A percentile compares a stretch with the other conserved stretches of the same genome.
Evolutionary conservation across 2,888 invertebrate species (phyloP).

Genomic region (Oxystoma pomonae): DNA sequence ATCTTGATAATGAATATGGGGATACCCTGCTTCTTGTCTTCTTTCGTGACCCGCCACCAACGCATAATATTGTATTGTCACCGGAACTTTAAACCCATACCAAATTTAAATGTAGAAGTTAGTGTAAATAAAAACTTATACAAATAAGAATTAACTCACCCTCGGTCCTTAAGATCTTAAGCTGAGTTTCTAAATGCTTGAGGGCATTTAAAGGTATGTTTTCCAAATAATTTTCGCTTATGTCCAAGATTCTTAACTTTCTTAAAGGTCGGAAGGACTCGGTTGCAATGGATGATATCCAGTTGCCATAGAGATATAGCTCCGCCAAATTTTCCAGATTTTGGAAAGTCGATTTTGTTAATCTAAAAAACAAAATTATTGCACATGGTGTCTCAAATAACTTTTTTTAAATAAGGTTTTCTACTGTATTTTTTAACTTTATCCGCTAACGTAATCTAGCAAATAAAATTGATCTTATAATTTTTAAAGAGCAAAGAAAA

Average conservation of each 20-base stretch:
- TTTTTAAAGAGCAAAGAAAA: too few relatives aligned
- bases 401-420: too few relatives aligned
- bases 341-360: slow-evolving; percentile 72
- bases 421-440: too few relatives aligned
- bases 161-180: slow-evolving; percentile 71
- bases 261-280: slow-evolving; percentile 75
- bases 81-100: too few relatives aligned
- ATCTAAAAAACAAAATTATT: slow-evolving; percentile 45
- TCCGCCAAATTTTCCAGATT: slow-evolving; percentile 73
- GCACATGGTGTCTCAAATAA: too few relatives aligned
- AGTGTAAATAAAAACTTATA: too few relatives aligned
- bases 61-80: too few relatives aligned
- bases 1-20: too few relatives aligned
- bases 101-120: not conserved
- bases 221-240: slow-evolving; percentile 80
- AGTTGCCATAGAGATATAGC: slow-evolving; percentile 76
- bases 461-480: too few relatives aligned
- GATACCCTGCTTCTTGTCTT: too few relatives aligned
- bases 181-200: slow-evolving; percentile 74
- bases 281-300: slow-evolving; percentile 71
- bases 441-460: too few relatives aligned
- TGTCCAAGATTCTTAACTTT: slow-evolving; percentile 70
- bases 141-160: slow-evolving; percentile 56
- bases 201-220: slow-evolving; percentile 75
- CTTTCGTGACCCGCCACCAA: too few relatives aligned